Percentiles rank a stretch among this genome's conserved stretches.
phyloP scores from a whole-genome alignment of 53 echinoderm and acorn worm species.

The Temnopleurus reevesii region DNA sequence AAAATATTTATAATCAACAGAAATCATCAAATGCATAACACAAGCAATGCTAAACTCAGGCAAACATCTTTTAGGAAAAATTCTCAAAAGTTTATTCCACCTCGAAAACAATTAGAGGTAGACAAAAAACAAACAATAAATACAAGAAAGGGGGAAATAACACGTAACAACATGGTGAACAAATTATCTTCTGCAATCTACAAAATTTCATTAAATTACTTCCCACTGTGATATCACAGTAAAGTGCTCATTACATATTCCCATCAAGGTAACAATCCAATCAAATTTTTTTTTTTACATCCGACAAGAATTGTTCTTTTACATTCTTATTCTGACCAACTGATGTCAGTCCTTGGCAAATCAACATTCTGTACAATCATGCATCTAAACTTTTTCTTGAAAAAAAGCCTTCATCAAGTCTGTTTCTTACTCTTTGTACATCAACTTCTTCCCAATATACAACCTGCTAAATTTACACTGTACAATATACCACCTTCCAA shows the following conservation, averaged over 20 bases:
- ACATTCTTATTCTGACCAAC: not conserved
- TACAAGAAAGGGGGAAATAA: conserved; percentile 28
- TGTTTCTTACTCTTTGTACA: conserved; percentile 3
- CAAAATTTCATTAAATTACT: not conserved
- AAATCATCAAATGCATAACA: too few relatives aligned
- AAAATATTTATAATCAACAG: not conserved
- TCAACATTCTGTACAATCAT: conserved; percentile 32
- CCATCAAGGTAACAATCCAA: too few relatives aligned
- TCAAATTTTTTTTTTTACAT: not conserved
- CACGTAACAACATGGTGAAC: conserved; percentile 18
- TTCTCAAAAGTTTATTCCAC: conserved; percentile 62
- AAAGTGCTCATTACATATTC: not conserved
- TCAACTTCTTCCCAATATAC: conserved; percentile 26
- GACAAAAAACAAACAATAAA: conserved; percentile 57
- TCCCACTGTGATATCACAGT: not conserved
- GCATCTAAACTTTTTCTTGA: not conserved
- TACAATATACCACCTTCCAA: conserved; percentile 20
- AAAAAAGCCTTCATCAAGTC: not conserved
- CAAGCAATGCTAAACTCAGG: not conserved
- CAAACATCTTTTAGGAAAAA: conserved; percentile 41
- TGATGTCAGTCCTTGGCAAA: not conserved
- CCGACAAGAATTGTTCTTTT: not conserved
- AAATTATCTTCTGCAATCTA: conserved; percentile 35
- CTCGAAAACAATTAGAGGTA: conserved; percentile 50
- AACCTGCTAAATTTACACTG: conserved; percentile 36